Evolutionary conservation across 1,140 invertebrate species (phyloP).

Genomic region (Diabrotica undecimpunctata): DNA sequence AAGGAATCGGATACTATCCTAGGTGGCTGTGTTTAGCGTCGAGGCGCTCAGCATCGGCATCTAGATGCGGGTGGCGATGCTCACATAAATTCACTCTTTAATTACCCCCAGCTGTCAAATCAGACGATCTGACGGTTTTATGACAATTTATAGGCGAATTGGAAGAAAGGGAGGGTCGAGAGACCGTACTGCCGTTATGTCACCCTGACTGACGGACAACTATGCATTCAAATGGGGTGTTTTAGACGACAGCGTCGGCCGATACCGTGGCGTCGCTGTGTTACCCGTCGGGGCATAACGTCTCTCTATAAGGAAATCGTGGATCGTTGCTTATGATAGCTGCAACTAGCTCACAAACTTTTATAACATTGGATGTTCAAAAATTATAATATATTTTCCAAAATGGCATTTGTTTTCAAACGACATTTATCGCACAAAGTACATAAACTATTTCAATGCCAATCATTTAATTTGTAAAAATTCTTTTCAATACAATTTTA

Average conservation of each 20-base stretch:
- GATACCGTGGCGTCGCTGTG: slow-evolving; percentile 10
- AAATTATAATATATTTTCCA: too few species aligned
- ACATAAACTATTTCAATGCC: too few species aligned
- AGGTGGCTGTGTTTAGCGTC: slow-evolving; percentile 18
- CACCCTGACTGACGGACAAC: slow-evolving; percentile 63
- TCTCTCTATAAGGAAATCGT: too few species aligned
- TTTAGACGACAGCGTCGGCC: slow-evolving; percentile 47
- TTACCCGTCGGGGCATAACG: too few species aligned
- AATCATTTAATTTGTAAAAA: too few species aligned
- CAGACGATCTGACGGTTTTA: slow-evolving; percentile 66
- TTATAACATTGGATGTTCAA: too few species aligned
- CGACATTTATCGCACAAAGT: too few species aligned
- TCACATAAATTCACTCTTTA: slow-evolving; percentile 63
- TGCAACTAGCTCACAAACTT: too few species aligned
- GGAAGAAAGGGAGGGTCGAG: slow-evolving; percentile 44
- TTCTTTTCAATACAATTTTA: too few species aligned
- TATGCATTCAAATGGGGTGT: slow-evolving; percentile 67
- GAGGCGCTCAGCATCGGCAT: slow-evolving; percentile 23
- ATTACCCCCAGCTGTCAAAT: slow-evolving; percentile 65
- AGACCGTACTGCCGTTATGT: slow-evolving; percentile 51
- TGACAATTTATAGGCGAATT: slow-evolving; percentile 63
- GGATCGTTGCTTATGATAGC: too few species aligned
- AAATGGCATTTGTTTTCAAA: too few species aligned
- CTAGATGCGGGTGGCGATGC: slow-evolving; percentile 43
- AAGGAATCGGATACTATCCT: slow-evolving; percentile 8